Evolutionary conservation across 2,113 vertebrate species (phyloP).

Genomic region (Mungos mungo): DNA sequence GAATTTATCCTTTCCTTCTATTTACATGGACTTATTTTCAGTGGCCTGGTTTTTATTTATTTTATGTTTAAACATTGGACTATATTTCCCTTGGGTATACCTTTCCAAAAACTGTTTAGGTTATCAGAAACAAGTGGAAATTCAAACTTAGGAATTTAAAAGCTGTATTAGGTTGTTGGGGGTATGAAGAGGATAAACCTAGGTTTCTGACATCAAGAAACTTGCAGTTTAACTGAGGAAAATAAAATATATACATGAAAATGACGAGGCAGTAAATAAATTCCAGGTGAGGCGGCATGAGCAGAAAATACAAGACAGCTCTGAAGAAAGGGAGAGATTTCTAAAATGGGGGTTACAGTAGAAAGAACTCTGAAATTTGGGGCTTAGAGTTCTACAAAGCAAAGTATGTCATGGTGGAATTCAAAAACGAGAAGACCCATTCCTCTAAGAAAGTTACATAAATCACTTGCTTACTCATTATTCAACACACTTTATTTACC

Average conservation of each 20-base stretch:
- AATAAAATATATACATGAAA: background rate
- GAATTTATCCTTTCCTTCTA: background rate
- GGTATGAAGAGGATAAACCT: background rate
- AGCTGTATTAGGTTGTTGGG: background rate
- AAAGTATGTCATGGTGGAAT: background rate
- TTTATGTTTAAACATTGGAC: background rate
- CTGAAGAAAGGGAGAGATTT: background rate
- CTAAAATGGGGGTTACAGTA: background rate
- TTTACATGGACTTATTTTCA: background rate
- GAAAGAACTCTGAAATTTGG: conserved; percentile 4
- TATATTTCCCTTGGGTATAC: background rate
- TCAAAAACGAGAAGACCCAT: background rate
- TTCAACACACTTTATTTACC: background rate
- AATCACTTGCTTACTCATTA: background rate
- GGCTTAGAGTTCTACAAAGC: background rate
- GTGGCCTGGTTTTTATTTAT: background rate
- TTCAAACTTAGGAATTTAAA: background rate
- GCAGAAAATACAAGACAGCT: background rate
- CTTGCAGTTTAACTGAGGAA: background rate
- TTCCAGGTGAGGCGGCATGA: background rate
- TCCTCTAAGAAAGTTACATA: background rate
- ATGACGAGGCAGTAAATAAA: background rate
- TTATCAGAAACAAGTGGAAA: conserved; percentile 37
- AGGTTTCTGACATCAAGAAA: background rate
- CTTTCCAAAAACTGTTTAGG: background rate